Evolutionary conservation across 2,113 vertebrate species (phyloP), one percentile per base, ranked within the genome.

Genomic region (Gnathochromis pfefferi): DNA sequence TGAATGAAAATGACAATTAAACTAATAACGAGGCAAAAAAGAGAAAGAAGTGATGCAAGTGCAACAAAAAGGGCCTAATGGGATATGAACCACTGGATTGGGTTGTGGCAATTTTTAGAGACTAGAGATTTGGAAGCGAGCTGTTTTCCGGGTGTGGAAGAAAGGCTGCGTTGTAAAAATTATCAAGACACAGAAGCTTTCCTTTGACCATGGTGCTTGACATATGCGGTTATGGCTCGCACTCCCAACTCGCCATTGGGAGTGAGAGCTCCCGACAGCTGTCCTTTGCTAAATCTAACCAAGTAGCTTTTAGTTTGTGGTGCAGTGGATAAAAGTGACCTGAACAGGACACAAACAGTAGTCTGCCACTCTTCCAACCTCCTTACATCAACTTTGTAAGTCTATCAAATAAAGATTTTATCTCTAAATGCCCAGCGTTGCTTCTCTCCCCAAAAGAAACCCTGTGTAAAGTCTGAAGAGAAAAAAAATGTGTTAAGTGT

Each of bases 381-480:
- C 38, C 35, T 16, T 42, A 70, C 65, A 73, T 73, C 13, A 23
- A 45, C 38, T 73, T 73, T 42, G 38, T 73, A 45, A 42, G 21
- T 26, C 38, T 17, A 16, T 10, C 0, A 73, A 73, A 70, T 70
- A 40, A 40, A 70, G n/a, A 23, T 40, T 21, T 42, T 23, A 0
- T 40, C 38, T 42, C 65, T 42, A 14, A 42, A 14, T 23, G 2
- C 12, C 38, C 11, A 45, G 21, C 0, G 7, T 23, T 9, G n/a
- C 33, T 70, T 23, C 38, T 70, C 38, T 42, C 12, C 13, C n/a
- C 3, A 70, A 70, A 42, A 70, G 1, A 42, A 1, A 23, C 7
- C 2, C 21, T 9, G 38, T 68, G 35, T n/a, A 38, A 42, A 45
- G 8, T 23, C 1, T 26, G 38, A 16, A 42, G 21, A 73, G 38